A percentile compares a stretch with the other conserved stretches of the same genome.
Conservation (phyloP, 2,888 invertebrate genomes). For the Meloe dianella region DNA sequence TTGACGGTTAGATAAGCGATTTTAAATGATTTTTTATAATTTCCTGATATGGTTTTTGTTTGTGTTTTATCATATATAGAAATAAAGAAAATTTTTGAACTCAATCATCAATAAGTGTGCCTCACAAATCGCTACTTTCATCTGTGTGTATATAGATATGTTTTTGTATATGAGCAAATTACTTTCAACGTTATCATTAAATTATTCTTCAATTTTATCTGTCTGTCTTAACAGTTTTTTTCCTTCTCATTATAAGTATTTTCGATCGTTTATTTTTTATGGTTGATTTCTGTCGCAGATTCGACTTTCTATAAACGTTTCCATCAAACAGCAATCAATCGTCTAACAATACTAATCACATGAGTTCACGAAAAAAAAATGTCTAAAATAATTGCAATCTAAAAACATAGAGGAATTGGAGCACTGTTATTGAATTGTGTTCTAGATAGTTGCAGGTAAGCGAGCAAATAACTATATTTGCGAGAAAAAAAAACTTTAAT, state of each 20-base stretch:
- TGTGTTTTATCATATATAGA: neutral
- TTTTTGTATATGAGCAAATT: neutral
- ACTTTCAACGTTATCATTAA: constrained; percentile 4
- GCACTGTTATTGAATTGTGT: neutral
- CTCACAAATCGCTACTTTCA: constrained; percentile 6
- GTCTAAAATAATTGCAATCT: neutral
- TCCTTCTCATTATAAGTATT: neutral
- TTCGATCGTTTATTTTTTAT: neutral
- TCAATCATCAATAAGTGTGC: constrained; percentile 2
- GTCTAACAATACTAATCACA: neutral
- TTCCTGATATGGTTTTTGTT: neutral
- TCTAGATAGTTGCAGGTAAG: neutral
- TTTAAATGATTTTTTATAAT: neutral
- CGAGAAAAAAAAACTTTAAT: neutral
- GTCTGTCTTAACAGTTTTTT: neutral
- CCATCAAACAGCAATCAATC: neutral
- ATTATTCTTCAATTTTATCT: constrained; percentile 4
- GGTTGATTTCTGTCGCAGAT: neutral
- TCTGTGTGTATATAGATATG: neutral
- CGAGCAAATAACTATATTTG: neutral
- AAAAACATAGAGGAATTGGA: neutral
- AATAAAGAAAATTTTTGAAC: neutral
- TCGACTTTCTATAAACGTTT: neutral
- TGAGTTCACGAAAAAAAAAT: neutral
- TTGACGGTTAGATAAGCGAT: neutral